Evolutionary conservation across 1,140 invertebrate species (phyloP), one percentile per base, ranked within the genome.

Genomic region (Heliothis subflexa): DNA sequence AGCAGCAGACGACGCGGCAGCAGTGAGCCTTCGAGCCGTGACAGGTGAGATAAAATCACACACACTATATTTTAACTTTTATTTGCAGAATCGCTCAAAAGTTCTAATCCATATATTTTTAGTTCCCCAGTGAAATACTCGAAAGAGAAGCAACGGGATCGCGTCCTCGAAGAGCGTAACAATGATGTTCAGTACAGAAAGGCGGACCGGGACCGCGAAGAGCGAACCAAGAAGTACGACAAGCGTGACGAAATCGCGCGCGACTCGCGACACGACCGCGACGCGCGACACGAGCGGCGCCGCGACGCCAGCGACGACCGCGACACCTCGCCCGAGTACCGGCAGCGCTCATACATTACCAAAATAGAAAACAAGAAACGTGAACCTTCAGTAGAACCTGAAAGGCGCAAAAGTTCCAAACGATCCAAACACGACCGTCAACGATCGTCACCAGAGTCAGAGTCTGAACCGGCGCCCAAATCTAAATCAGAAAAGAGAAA

Each of bases 1-100:
- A 86, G 90, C 78, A 86, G 88, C 79, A 94, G 94, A 88, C 94
- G 95, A 62, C 95, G 95, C 82, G 90, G 88, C 81, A 94, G 89
- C 76, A 94, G 90, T 66, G 89, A 89, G 13, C 88, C 90, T 40
- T 93, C 92, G 54, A 95, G 94, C 66, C 86, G 91, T 28, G 94
- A 95, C 33, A 95, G 92, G 95, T 95, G 88, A 88, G 33, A 61
- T 55, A 33, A 61, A 14, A 12, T 2, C 10, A 21, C 52, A 28
- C 16, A 18, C 59, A 28, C 62, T 54, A 54, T 16, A 74, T 21
- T 59, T 66, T 45, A 10, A 12, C 45, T 45, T 10, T 66, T 12
- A 5, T 1, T 66, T 66, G 0, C 16, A 18, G 40, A 40, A 66
- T 11, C 12, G 16, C n/a, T n/a, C n/a, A n/a, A 0, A 40, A 66